A percentile compares a stretch with the other conserved stretches of the same genome.
These are phyloP conservation scores for Lepidostoma basale DNA, from an alignment of 1,140 invertebrate genomes.

Conservation along the genomic window DNA sequence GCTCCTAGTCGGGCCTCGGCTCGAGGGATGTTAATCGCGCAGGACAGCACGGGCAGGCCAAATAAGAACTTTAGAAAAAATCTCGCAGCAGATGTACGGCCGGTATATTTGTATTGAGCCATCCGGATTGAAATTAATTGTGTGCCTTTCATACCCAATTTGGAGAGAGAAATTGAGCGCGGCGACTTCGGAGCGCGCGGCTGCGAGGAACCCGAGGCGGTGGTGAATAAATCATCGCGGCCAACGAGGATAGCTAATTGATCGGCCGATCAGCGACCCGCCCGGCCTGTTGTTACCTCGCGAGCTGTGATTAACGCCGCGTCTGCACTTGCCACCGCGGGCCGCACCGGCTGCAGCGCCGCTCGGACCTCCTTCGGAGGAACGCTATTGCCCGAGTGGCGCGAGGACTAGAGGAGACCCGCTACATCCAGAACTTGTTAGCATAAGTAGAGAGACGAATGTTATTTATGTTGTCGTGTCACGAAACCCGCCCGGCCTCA, in stretches of 20 bases:
- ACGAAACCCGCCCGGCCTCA: neutral
- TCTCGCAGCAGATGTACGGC: no score
- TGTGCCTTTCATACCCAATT: conserved; percentile 10
- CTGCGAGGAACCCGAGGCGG: conserved; percentile 7
- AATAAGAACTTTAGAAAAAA: no score
- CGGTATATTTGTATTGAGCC: conserved; percentile 12
- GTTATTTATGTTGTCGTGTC: conserved; percentile 6
- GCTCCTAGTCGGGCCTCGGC: no score
- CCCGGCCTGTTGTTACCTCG: neutral
- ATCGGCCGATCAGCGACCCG: conserved; percentile 23
- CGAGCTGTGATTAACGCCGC: conserved; percentile 16
- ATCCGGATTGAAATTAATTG: conserved; percentile 20
- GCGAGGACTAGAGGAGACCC: no score
- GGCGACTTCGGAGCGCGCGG: neutral
- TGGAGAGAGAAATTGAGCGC: conserved; percentile 21
- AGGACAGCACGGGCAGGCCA: no score
- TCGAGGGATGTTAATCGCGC: no score
- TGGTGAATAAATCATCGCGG: conserved; percentile 16
- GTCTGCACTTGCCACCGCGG: conserved; percentile 15
- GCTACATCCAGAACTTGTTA: no score
- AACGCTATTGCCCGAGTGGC: neutral
- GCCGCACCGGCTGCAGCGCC: neutral
- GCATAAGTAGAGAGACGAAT: neutral
- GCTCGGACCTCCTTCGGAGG: neutral
- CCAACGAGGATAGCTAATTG: conserved; percentile 20